Conservation (phyloP, 1,140 invertebrate species). For the Rhynchophorus ferrugineus region DNA sequence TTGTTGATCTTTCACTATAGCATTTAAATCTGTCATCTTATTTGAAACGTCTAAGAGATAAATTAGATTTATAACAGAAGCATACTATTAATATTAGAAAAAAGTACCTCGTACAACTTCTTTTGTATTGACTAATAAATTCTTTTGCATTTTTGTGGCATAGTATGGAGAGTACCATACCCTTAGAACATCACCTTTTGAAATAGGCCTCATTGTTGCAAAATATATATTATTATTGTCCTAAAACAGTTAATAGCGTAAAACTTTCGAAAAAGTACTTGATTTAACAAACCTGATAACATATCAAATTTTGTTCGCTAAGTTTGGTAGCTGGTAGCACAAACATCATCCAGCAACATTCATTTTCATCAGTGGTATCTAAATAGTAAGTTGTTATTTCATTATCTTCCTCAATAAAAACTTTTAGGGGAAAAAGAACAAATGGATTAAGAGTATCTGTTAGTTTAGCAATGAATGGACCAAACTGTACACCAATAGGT, state of each 20-base stretch:
- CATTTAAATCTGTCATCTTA: conserved; percentile 28
- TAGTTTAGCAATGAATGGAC: conserved; percentile 35
- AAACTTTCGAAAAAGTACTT: too few relatives aligned
- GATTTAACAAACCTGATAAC: conserved; percentile 46
- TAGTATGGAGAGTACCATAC: conserved; percentile 55
- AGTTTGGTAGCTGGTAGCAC: conserved; percentile 44
- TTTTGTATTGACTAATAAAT: conserved; percentile 20
- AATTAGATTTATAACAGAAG: not conserved
- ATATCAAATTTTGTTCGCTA: conserved; percentile 54
- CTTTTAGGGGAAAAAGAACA: conserved; percentile 35
- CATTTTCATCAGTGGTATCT: conserved; percentile 47
- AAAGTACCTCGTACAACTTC: conserved; percentile 2
- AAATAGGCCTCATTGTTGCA: conserved; percentile 48
- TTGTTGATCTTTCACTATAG: conserved; percentile 33
- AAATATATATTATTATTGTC: conserved; percentile 52
- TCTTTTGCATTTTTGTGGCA: conserved; percentile 41
- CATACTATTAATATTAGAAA: not conserved
- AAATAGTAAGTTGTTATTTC: conserved; percentile 42
- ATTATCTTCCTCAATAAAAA: conserved; percentile 31
- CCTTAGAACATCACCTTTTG: conserved; percentile 47
- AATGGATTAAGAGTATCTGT: conserved; percentile 30
- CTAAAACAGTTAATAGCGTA: too few relatives aligned
- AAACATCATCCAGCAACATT: conserved; percentile 60
- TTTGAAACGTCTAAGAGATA: not conserved
- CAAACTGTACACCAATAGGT: conserved; percentile 34